phyloP scores from a whole-genome alignment of 2,888 invertebrate genomes.

The Rambutsinella grinnellia region DNA sequence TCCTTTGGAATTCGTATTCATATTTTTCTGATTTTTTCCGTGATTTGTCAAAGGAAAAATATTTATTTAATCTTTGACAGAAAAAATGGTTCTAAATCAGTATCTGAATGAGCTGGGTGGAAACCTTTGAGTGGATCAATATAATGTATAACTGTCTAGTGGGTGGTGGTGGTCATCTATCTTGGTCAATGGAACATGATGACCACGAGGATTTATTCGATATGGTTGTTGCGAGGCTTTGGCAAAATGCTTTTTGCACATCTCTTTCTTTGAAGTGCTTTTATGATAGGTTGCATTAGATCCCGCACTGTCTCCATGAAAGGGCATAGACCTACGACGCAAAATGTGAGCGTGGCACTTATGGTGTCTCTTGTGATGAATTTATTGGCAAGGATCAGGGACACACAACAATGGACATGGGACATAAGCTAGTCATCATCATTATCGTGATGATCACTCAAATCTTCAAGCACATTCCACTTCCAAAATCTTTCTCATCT shows the following conservation, averaged over 20 bases:
- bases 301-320: conserved; percentile 16
- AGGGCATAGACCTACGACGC: background rate
- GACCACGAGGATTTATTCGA: conserved; percentile 31
- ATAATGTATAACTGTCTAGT: conserved; percentile 57
- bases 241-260: too few species aligned
- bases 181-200: conserved; percentile 52
- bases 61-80: conserved; percentile 29
- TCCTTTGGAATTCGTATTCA: background rate
- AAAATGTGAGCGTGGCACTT: background rate
- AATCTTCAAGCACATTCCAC: background rate
- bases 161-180: conserved; percentile 48
- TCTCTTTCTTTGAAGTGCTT: too few species aligned
- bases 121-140: conserved; percentile 56
- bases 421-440: background rate
- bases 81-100: conserved; percentile 59
- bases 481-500: too few species aligned
- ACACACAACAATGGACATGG: background rate
- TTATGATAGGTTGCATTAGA: conserved; percentile 48
- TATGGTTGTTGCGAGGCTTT: conserved; percentile 4
- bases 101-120: conserved; percentile 62
- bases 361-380: background rate
- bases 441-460: conserved; percentile 11
- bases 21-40: background rate
- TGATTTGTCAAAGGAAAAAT: too few species aligned
- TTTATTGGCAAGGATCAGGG: background rate